Base-by-base conservation (phyloP, 1,140 invertebrate species). In the Lepidurus apus region DNA sequence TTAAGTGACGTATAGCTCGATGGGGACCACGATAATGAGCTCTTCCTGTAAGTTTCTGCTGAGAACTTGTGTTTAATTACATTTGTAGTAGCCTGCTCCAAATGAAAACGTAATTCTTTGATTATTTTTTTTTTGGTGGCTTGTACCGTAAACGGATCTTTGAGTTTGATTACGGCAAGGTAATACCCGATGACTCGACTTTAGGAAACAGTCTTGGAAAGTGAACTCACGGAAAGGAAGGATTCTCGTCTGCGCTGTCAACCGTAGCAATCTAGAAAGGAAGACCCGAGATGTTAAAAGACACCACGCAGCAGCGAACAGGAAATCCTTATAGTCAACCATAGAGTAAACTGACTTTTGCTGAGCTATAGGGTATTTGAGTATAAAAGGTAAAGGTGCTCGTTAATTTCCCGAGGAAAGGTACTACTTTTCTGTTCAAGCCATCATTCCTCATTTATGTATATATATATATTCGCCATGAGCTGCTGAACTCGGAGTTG, bases 301-400 rank as follows among this genome's bases (percentile, higher is more conserved):
- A 21, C 53, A 65, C n/a, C 17, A 65, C 13, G 53, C 53, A 65
- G 53, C 53, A 21, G 21, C 53, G 53, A 65, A 65, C 53, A 65
- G 53, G 53, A 65, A 65, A 65, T 21, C 53, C 21, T 65, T 65
- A 9, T 65, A 65, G 53, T 65, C 10, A 65, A n/a, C 53, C 53
- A 21, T 21, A 65, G 53, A 7, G 53, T n/a, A 65, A 65, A 65
- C 17, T 65, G 53, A 65, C 53, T 65, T 34, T 65, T 7, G 53
- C 53, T 65, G 6, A 65, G 53, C 53, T 21, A 65, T n/a, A 21
- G 53, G 47, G 53, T 65, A 65, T 65, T 21, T 21, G 53, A 65
- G 53, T 65, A 65, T 65, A 65, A 65, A 65, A 65, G 53, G 53
- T 65, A 65, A 65, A 65, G 53, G 53, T 17, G 53, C 53, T 65